Evolutionary conservation across 2,797 vertebrate species (phyloP).

Genomic region (Sternarchorhynchus goeldii): DNA sequence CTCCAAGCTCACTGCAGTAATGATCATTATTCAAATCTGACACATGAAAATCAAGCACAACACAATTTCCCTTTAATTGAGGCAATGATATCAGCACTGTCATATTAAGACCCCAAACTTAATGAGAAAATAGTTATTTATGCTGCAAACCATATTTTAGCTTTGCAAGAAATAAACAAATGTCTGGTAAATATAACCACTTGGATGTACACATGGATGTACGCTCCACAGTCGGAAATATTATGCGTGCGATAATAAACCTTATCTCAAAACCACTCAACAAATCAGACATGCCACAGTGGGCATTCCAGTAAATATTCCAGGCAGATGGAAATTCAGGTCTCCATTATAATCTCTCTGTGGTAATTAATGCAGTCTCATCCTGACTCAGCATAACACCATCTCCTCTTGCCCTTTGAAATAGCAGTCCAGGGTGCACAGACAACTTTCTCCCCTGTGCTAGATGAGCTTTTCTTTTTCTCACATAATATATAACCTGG

Average conservation of each 20-base stretch:
- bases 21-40: conserved; percentile 67
- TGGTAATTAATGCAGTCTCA: background rate
- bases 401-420: background rate
- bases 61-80: conserved; percentile 64
- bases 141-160: conserved; percentile 26
- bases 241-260: background rate
- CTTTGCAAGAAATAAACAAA: conserved; percentile 14
- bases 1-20: conserved; percentile 54
- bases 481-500: too few relatives aligned
- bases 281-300: background rate
- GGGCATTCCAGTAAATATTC: too few relatives aligned
- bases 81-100: conserved; percentile 58
- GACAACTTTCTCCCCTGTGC: conserved; percentile 2
- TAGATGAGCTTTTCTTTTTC: background rate
- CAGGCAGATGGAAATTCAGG: background rate
- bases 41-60: conserved; percentile 61
- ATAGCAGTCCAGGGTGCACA: background rate
- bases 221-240: background rate
- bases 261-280: background rate
- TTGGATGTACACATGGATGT: background rate
- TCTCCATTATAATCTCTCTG: background rate
- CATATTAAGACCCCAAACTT: conserved; percentile 51
- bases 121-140: conserved; percentile 38
- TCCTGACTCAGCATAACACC: background rate
- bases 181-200: background rate